Evolutionary conservation across 2,888 invertebrate genomes (phyloP), one percentile per base, ranked within the genome.

Genomic region (Formica aserva): DNA sequence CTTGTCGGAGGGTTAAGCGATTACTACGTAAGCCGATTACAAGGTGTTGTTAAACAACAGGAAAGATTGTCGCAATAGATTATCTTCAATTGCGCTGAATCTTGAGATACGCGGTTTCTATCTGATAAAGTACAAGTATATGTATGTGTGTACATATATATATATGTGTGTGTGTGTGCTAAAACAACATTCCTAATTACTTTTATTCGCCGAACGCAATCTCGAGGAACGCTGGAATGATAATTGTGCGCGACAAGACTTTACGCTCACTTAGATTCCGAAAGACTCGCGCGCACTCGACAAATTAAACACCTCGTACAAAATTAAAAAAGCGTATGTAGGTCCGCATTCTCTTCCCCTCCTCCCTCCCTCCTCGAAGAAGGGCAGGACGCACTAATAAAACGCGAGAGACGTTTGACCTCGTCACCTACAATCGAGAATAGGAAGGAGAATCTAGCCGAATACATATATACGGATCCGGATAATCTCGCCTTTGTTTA

Each of bases 11-110:
- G 60, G 41, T 5, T 66, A 26, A 77, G 45, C 71, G 41, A 57
- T 77, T 26, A n/a, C 35, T 8, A 52, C 35, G 76, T n/a, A 41
- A 77, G 55, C 48, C 62, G 65, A 65, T 77, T 69, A 15, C 55
- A 22, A 69, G 71, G 18, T 32, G 45, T 32, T 60, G 32, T 60
- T 32, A 41, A 45, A 78, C 41, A 69, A 52, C 38, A 45, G 29
- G 57, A 60, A 41, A 18, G 32, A 71, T 45, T 22, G 57, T 32
- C 26, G 8, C 32, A 15, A 8, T 41, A 41, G 32, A 15, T 45
- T 62, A 41, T 15, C 41, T n/a, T 63, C 15, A 35, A 29, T 65
- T 76, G n/a, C 26, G 35, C 35, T 65, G 65, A 18, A 52, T 65
- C 35, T 65, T 35, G 1, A 22, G 48, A 65, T 26, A 38, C 26